Base-by-base conservation (phyloP, 1,140 invertebrate species). In the Trichonephila clavipes region DNA sequence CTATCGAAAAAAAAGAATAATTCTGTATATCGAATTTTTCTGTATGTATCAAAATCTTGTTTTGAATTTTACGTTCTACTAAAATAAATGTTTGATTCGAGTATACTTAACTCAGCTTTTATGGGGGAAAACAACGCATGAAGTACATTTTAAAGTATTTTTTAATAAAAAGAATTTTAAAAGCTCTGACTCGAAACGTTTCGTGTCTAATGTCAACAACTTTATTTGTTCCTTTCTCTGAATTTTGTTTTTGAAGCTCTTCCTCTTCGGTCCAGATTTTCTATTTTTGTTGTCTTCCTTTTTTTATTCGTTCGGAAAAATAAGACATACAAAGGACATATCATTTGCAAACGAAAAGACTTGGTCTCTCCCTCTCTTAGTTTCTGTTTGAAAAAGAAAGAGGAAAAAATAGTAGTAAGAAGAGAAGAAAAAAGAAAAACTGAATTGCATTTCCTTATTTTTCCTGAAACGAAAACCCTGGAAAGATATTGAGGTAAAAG, bases 401-500 rank as follows among this genome's bases (percentile, higher is more conserved):
- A 28, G 24, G 2, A 77, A 77, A 77, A 16, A 34, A 28, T 24
- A 24, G 34, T 28, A 24, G 2, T 7, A 69, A 69, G 28, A 72
- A 24, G 0, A 66, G 10, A 69, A 69, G 16, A 72, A 24, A 0
- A 66, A n/a, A 40, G 34, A 72, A 77, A 77, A 24, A 72, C 8
- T 18, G 69, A 14, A 72, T 72, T 72, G 69, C 69, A 72, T 77
- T 77, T 77, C 69, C 69, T 2, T 28, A 77, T 10, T 77, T 72
- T 62, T 12, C 69, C 16, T 77, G 12, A 12, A 34, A 77, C 24
- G 28, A 34, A 77, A 16, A 18, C 69, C 28, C 69, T 18, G 28
- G 69, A 77, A 77, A 77, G 28, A 77, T 77, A 40, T 77, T 34
- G 69, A 40, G 69, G 69, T 72, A 77, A 77, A 51, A 77, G 14